A percentile compares a stretch with the other conserved stretches of the same genome.
phyloP scores from a whole-genome alignment of 2,113 vertebrate species.

The Gallinago paraguaiae region DNA sequence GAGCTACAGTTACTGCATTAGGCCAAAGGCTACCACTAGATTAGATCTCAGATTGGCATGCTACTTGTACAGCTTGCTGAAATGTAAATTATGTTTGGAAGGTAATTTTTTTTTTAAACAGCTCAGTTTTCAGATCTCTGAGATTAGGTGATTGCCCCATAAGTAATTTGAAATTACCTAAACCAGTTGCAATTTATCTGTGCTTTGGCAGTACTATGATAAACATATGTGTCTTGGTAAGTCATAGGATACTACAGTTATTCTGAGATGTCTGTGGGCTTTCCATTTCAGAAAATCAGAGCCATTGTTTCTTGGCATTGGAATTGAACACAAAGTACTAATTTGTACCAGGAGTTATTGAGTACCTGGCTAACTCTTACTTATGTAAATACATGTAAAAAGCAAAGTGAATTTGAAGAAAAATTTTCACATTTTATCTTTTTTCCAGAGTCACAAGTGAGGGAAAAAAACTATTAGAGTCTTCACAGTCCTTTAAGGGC shows the following conservation, averaged over 20 bases:
- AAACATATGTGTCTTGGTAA: constrained; percentile 54
- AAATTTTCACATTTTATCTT: not conserved
- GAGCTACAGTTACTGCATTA: constrained; percentile 37
- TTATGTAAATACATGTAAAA: not conserved
- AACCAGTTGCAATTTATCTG: constrained; percentile 25
- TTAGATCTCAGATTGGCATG: constrained; percentile 45
- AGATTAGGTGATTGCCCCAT: constrained; percentile 39
- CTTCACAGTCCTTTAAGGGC: not conserved
- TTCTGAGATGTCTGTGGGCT: constrained; percentile 35
- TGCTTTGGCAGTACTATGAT: constrained; percentile 39
- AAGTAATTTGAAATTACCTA: constrained; percentile 56
- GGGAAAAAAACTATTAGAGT: not conserved
- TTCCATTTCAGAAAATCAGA: constrained; percentile 50
- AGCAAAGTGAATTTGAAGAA: not conserved
- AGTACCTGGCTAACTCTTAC: not conserved
- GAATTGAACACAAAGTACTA: not conserved
- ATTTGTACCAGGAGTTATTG: not conserved
- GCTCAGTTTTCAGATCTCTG: constrained; percentile 54
- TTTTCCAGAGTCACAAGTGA: not conserved
- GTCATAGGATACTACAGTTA: constrained; percentile 51
- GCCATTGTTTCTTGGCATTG: constrained; percentile 23
- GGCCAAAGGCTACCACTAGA: constrained; percentile 25
- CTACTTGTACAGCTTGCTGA: not conserved
- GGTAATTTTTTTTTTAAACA: not conserved
- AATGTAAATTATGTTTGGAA: not conserved